Evolutionary conservation across 1,140 invertebrate species (phyloP), one percentile per base, ranked within the genome.

Genomic region (Drosophila ambigua): DNA sequence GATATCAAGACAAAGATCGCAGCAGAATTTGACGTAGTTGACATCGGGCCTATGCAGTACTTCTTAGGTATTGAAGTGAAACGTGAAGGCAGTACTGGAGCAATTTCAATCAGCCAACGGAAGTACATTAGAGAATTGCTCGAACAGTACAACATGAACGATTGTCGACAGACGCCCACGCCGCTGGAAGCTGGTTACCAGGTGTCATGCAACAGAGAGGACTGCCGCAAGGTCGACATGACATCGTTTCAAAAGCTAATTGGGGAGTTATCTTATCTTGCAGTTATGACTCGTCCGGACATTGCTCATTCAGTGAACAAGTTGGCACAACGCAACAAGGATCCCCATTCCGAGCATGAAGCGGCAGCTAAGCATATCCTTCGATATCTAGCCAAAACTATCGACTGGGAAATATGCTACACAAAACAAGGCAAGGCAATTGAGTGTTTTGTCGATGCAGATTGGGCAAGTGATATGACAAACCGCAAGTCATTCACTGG

Each of bases 211-310:
- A 49, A 65, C 9, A 49, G 59, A 39, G 7, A 51, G 2, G 45
- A 44, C 26, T 26, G 26, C 26, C 26, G 26, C 26, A 26, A 26
- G 26, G 3, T 73, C 65, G 60, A n/a, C 13, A 20, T 50, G 41
- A 20, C 61, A 57, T 50, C 60, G 52, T 5, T 67, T 50, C 52
- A 71, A 60, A 67, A 48, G 28, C 26, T 75, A 59, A 72, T 72
- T 57, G 57, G 63, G 8, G 43, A 46, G 55, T 69, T 72, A 50
- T 69, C 74, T 55, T 77, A 67, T 50, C 45, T 77, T 54, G 15
- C 72, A 51, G 61, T 20, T 20, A 20, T 20, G 20, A 20, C 20
- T 20, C 20, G 20, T 20, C 20, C 20, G 20, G 20, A 20, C 20
- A 20, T 20, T 20, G 20, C 20, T 20, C 51, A 28, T 9, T 16